Conservation (phyloP, 2,888 invertebrate genomes). For the Scelioninae gen. 1 region DNA sequence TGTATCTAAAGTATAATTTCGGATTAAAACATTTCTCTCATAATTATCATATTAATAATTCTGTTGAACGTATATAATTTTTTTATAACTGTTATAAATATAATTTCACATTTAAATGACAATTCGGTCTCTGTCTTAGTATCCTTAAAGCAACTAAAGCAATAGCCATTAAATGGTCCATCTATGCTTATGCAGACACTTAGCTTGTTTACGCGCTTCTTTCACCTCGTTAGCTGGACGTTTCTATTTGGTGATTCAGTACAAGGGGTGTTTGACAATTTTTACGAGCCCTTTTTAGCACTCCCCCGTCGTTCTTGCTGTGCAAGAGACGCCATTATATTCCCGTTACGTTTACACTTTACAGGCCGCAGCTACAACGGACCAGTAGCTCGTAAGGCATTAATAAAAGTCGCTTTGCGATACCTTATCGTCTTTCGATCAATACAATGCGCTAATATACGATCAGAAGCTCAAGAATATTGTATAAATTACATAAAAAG, state of each 20-base stretch:
- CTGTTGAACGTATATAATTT: too few species aligned
- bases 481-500: slow-evolving; percentile 21
- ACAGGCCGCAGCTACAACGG: slow-evolving; percentile 61
- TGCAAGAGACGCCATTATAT: slow-evolving; percentile 55
- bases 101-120: too few species aligned
- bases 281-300: slow-evolving; percentile 66
- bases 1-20: too few species aligned
- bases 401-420: slow-evolving; percentile 59
- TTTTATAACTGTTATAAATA: too few species aligned
- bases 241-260: slow-evolving; percentile 71
- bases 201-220: slow-evolving; percentile 71
- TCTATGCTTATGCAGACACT: slow-evolving; percentile 73
- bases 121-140: slow-evolving; percentile 47
- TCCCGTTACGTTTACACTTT: slow-evolving; percentile 64
- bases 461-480: background rate
- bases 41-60: too few species aligned
- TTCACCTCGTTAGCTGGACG: slow-evolving; percentile 70
- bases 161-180: slow-evolving; percentile 70
- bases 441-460: slow-evolving; percentile 34
- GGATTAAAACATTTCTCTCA: too few species aligned
- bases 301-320: slow-evolving; percentile 50
- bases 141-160: slow-evolving; percentile 46
- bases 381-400: slow-evolving; percentile 62
- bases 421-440: slow-evolving; percentile 59
- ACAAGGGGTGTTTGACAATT: slow-evolving; percentile 65